These are phyloP conservation scores for Sebastes trivittatus DNA, from an alignment of 2,797 vertebrate species.

Conservation along the genomic window DNA sequence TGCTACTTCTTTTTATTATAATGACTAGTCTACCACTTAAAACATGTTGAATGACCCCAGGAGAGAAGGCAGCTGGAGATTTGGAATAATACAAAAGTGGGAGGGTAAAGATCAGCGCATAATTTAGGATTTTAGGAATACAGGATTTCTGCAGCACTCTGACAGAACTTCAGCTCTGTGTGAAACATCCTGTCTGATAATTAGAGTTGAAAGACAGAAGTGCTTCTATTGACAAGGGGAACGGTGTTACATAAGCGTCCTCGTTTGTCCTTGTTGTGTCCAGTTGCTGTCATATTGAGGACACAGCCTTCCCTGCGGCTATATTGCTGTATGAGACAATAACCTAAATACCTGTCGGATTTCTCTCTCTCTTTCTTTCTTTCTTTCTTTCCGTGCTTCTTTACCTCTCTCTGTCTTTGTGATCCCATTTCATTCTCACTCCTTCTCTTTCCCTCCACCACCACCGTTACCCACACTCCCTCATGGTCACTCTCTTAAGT, in stretches of 20 bases:
- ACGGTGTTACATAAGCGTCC: slow-evolving; percentile 49
- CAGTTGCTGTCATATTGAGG: slow-evolving; percentile 63
- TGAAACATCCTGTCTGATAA: slow-evolving; percentile 32
- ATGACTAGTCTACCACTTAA: background rate
- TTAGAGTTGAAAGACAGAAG: slow-evolving; percentile 39
- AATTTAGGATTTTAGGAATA: background rate
- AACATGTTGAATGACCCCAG: background rate
- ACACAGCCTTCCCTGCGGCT: slow-evolving; percentile 64
- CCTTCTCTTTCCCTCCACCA: slow-evolving; percentile 9
- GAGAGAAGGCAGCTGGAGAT: background rate
- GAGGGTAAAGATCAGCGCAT: background rate
- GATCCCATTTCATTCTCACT: slow-evolving; percentile 52
- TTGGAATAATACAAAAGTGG: background rate
- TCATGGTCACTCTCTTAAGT: slow-evolving; percentile 80
- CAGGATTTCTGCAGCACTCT: background rate
- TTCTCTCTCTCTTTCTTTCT: slow-evolving; percentile 10
- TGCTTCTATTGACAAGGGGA: slow-evolving; percentile 28
- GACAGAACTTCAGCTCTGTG: background rate
- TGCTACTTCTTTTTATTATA: background rate
- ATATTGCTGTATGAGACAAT: slow-evolving; percentile 62
- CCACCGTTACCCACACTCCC: slow-evolving; percentile 45
- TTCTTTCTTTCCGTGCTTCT: slow-evolving; percentile 35
- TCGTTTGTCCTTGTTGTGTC: slow-evolving; percentile 71
- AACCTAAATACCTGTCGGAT: slow-evolving; percentile 76
- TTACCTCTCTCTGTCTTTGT: slow-evolving; percentile 44